Evolutionary conservation across 2,888 invertebrate species (phyloP).

Genomic region (Ectemnius continuus): DNA sequence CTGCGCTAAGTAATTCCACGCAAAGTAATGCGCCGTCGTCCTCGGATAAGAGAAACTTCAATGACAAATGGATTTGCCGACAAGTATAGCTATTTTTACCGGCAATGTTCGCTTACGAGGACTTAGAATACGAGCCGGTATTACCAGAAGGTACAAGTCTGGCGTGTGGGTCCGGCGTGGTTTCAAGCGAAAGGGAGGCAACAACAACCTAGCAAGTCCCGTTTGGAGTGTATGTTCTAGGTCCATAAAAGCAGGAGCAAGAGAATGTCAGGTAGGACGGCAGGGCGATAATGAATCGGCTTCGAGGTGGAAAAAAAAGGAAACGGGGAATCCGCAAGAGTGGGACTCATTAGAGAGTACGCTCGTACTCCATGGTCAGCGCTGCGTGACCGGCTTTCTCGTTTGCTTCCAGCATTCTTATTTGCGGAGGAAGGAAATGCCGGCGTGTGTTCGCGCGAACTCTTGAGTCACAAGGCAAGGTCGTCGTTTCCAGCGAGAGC

Average conservation of each 20-base stretch:
- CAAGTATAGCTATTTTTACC: no score
- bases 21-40: not conserved
- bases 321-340: slow-evolving; percentile 65
- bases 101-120: no score
- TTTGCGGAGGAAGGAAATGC: slow-evolving; percentile 70
- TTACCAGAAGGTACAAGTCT: not conserved
- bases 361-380: slow-evolving; percentile 77
- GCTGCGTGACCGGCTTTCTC: slow-evolving; percentile 78
- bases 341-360: slow-evolving; percentile 75
- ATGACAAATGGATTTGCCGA: not conserved
- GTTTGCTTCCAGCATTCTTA: slow-evolving; percentile 72
- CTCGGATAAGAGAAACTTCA: slow-evolving; percentile 1
- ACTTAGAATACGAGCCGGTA: no score
- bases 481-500: slow-evolving; percentile 61
- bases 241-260: slow-evolving; percentile 14
- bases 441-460: slow-evolving; percentile 53
- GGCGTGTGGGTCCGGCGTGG: not conserved
- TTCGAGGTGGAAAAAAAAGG: slow-evolving; percentile 58
- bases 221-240: not conserved
- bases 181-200: not conserved
- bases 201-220: not conserved
- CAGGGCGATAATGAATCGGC: slow-evolving; percentile 64
- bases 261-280: slow-evolving; percentile 23
- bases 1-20: not conserved
- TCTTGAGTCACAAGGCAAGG: slow-evolving; percentile 72